Conservation (phyloP, 2,113 vertebrate species). For the Aphelocoma coerulescens region DNA sequence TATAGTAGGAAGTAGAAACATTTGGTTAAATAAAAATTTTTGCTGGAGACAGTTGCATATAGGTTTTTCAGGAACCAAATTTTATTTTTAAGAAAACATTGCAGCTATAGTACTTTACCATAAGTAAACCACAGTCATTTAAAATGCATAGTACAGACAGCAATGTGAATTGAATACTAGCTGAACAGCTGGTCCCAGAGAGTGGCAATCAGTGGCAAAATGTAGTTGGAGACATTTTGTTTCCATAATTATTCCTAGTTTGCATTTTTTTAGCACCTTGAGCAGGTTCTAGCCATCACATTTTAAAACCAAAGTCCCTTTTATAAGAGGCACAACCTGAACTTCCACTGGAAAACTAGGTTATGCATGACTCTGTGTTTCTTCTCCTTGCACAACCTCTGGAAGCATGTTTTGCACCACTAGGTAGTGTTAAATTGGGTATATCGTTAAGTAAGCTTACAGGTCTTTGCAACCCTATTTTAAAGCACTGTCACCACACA, state of each 20-base stretch:
- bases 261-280: not conserved
- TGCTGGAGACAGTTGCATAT: not conserved
- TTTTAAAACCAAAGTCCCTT: not conserved
- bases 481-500: not conserved
- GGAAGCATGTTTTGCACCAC: not conserved
- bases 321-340: not conserved
- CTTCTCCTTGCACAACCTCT: not conserved
- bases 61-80: not conserved
- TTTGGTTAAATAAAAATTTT: not conserved
- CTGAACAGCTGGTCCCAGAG: not conserved
- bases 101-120: not conserved
- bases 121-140: not conserved
- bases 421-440: not conserved
- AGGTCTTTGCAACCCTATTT: not conserved
- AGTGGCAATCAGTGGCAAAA: not conserved
- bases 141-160: not conserved
- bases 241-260: not conserved
- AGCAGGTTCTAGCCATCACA: not conserved
- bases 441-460: not conserved
- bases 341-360: not conserved
- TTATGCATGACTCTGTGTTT: not conserved
- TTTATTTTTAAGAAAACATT: not conserved
- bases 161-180: not conserved
- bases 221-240: not conserved
- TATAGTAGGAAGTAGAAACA: not conserved